Evolutionary conservation across 2,888 invertebrate species (phyloP).

Genomic region (Lamellibrachia satsuma): DNA sequence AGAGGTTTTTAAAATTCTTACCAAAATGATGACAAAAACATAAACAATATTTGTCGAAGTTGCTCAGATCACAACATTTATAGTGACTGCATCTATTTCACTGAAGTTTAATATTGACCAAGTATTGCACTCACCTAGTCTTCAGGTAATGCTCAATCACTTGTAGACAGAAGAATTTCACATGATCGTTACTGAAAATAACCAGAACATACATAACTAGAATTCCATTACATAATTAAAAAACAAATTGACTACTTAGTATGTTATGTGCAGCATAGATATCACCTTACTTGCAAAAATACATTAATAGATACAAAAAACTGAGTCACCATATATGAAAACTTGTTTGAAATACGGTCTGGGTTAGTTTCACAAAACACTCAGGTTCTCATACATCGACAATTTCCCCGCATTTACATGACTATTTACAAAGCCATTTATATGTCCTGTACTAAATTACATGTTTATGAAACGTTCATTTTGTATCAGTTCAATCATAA

Average conservation of each 20-base stretch:
- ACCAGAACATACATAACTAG: conserved; percentile 8
- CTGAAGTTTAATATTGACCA: not conserved
- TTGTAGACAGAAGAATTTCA: conserved; percentile 68
- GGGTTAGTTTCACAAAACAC: not conserved
- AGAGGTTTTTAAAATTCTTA: not conserved
- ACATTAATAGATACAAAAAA: no score
- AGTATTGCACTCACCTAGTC: conserved; percentile 56
- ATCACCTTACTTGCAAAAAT: no score
- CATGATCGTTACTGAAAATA: conserved; percentile 63
- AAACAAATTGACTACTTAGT: no score
- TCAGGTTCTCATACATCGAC: not conserved
- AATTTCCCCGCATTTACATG: not conserved
- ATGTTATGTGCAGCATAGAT: no score
- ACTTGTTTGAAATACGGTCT: not conserved
- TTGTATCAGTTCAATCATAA: not conserved
- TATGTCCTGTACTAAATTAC: not conserved
- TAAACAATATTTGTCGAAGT: conserved; percentile 22
- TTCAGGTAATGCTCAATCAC: conserved; percentile 68
- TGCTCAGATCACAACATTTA: not conserved
- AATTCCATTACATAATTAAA: not conserved
- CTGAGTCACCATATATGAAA: no score
- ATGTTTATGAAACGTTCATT: not conserved
- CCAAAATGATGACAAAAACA: not conserved
- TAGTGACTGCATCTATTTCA: not conserved
- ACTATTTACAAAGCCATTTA: not conserved